Percentiles rank a stretch among this genome's conserved stretches.
Evolutionary conservation across 2,797 vertebrate species (phyloP).

Genomic region (Philypnodon macrostomus): DNA sequence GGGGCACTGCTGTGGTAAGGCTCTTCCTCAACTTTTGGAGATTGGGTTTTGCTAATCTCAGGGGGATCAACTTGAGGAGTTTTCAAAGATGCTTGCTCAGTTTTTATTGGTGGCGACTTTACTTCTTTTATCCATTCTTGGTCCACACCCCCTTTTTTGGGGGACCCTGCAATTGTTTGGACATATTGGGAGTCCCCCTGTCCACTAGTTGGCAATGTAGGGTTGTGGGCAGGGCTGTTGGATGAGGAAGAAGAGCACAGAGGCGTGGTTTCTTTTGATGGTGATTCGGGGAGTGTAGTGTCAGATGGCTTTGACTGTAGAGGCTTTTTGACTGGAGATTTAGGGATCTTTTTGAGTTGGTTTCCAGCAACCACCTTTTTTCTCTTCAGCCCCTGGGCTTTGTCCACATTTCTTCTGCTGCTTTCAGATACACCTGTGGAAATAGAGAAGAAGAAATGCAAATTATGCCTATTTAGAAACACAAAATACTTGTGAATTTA

Average conservation of each 20-base stretch:
- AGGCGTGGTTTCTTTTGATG: conserved; percentile 57
- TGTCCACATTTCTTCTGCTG: conserved; percentile 82
- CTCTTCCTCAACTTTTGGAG: conserved; percentile 71
- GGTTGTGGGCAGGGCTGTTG: conserved; percentile 59
- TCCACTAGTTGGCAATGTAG: conserved; percentile 53
- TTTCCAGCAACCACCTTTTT: conserved; percentile 96
- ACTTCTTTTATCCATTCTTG: conserved; percentile 65
- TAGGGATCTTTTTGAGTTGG: conserved; percentile 93
- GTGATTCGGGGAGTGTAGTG: conserved; percentile 52
- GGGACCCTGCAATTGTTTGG: conserved; percentile 42
- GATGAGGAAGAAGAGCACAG: conserved; percentile 59
- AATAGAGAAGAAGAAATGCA: conserved; percentile 21
- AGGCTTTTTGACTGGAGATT: conserved; percentile 92
- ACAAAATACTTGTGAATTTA: not conserved
- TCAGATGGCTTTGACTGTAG: conserved; percentile 78
- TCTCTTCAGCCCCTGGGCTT: conserved; percentile 92
- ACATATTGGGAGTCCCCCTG: conserved; percentile 77
- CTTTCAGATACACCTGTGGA: conserved; percentile 81
- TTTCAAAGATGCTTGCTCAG: conserved; percentile 57
- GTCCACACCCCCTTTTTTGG: conserved; percentile 48
- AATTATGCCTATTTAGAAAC: conserved; percentile 12
- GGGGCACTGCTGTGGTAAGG: conserved; percentile 82
- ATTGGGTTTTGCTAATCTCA: conserved; percentile 71
- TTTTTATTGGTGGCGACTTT: conserved; percentile 61
- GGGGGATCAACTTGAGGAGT: conserved; percentile 52